Evolutionary conservation across 1,140 invertebrate genomes (phyloP).

Genomic region (Agraylea sexmaculata): DNA sequence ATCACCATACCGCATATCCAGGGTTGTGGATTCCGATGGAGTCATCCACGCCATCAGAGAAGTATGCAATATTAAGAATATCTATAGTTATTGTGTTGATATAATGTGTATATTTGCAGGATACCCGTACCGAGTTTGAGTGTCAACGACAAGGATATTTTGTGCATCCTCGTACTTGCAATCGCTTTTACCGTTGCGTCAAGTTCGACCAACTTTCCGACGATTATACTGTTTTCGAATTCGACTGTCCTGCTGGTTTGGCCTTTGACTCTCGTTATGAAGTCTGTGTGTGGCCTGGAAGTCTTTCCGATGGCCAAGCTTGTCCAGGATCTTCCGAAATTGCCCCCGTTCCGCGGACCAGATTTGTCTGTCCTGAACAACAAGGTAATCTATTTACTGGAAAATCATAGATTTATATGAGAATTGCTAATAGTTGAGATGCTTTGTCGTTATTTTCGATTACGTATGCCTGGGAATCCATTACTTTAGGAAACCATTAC

Average conservation of each 20-base stretch:
- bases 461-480: background rate
- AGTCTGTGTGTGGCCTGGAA: conserved; percentile 74
- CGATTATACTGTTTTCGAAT: conserved; percentile 70
- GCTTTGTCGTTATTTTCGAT: background rate
- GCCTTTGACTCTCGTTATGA: conserved; percentile 68
- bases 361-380: conserved; percentile 50
- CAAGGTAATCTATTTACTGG: conserved; percentile 33
- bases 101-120: conserved; percentile 35
- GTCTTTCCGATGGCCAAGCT: conserved; percentile 52
- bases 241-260: conserved; percentile 69
- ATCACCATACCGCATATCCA: conserved; percentile 58
- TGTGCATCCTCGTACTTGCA: conserved; percentile 66
- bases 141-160: conserved; percentile 71
- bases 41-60: conserved; percentile 57
- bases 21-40: conserved; percentile 59
- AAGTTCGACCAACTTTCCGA: conserved; percentile 64
- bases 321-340: conserved; percentile 66
- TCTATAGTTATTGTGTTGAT: background rate
- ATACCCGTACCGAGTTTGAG: conserved; percentile 58
- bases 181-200: conserved; percentile 72
- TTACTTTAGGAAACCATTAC: background rate
- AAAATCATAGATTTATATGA: background rate
- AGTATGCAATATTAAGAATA: conserved; percentile 30
- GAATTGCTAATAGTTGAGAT: background rate
- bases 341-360: conserved; percentile 50